phyloP scores from a whole-genome alignment of 2,888 invertebrate species.

The Tachystola acroxantha region DNA sequence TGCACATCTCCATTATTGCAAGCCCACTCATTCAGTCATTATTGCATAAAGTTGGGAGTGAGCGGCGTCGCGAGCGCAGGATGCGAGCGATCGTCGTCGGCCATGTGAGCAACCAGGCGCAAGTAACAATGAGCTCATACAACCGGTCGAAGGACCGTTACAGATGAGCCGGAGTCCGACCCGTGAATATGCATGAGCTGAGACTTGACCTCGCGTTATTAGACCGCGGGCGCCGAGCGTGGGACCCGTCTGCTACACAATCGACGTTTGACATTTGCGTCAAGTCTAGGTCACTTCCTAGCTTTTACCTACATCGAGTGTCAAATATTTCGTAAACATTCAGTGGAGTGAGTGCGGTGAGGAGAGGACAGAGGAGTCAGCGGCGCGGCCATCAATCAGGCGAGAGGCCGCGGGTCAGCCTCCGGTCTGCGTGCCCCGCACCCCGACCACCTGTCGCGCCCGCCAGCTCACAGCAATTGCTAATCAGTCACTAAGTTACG shows the following conservation, averaged over 20 bases:
- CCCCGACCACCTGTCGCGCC: conserved; percentile 71
- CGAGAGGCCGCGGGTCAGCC: conserved; percentile 55
- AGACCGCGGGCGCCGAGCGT: conserved; percentile 62
- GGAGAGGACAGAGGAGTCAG: conserved; percentile 44
- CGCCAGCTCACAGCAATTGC: conserved; percentile 63
- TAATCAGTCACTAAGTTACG: conserved; percentile 75
- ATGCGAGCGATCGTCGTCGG: neutral
- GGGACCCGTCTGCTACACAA: conserved; percentile 54
- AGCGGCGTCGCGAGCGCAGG: neutral
- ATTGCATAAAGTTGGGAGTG: neutral
- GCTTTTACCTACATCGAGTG: conserved; percentile 14
- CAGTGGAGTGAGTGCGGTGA: conserved; percentile 22
- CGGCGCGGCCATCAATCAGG: conserved; percentile 57
- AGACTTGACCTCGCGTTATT: conserved; percentile 72
- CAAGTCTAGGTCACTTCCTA: conserved; percentile 32
- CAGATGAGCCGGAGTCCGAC: conserved; percentile 61
- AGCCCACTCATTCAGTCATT: neutral
- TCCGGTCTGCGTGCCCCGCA: conserved; percentile 24
- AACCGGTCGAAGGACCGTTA: conserved; percentile 75
- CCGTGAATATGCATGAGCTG: conserved; percentile 74
- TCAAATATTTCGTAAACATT: neutral
- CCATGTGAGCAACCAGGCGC: conserved; percentile 23
- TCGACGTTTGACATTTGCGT: conserved; percentile 55
- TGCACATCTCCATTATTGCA: conserved; percentile 10
- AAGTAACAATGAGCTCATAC: conserved; percentile 64